These are phyloP conservation scores for Pilophorus perplexus DNA, from an alignment of 2,888 invertebrate species.

Conservation along the genomic window DNA sequence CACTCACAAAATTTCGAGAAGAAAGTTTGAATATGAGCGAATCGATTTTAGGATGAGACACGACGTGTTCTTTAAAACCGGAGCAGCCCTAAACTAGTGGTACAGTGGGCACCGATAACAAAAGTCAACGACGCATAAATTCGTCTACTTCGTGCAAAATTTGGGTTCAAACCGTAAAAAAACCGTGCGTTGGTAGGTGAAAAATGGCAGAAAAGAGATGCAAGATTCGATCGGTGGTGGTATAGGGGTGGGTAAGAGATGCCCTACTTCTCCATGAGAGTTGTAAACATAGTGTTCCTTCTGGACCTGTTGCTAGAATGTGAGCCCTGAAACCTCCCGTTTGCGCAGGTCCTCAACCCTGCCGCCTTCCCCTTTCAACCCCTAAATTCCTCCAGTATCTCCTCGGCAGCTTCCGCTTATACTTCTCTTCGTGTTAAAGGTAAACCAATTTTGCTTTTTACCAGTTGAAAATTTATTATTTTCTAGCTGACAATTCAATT, in stretches of 20 bases:
- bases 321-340: background rate
- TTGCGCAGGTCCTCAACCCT: conserved; percentile 11
- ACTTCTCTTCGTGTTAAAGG: conserved; percentile 20
- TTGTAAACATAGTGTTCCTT: conserved; percentile 40
- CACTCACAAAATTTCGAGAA: too few relatives aligned
- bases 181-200: background rate
- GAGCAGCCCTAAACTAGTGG: too few relatives aligned
- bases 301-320: conserved; percentile 40
- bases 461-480: too few relatives aligned
- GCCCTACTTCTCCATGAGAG: conserved; percentile 35
- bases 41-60: too few relatives aligned
- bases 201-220: background rate
- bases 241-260: conserved; percentile 15
- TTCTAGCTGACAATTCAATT: too few relatives aligned
- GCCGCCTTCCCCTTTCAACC: conserved; percentile 18
- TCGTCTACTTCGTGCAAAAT: too few relatives aligned
- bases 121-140: too few relatives aligned
- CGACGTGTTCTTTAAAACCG: too few relatives aligned
- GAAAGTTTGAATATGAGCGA: too few relatives aligned
- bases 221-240: conserved; percentile 29
- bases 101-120: too few relatives aligned
- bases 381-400: conserved; percentile 33
- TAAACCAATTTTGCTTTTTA: background rate
- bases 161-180: background rate
- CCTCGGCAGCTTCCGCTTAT: conserved; percentile 8